Conservation (phyloP, 2,888 invertebrate species). For the Arge pagana region DNA sequence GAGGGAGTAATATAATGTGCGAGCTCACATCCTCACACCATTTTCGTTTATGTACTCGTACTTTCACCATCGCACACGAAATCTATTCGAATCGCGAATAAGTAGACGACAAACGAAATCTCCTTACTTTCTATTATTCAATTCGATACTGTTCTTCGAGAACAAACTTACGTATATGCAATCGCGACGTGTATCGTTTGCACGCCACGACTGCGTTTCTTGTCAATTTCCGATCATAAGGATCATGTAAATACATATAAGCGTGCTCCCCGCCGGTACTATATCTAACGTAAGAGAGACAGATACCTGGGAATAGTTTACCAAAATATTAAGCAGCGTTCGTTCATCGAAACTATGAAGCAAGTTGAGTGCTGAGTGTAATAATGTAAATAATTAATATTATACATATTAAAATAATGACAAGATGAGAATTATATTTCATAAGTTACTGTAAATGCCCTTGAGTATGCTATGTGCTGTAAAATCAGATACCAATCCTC, state of each 20-base stretch:
- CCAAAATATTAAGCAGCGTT: conserved; percentile 25
- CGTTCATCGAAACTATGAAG: conserved; percentile 28
- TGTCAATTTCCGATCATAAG: conserved; percentile 1
- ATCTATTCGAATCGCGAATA: conserved; percentile 24
- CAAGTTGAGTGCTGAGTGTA: conserved; percentile 41
- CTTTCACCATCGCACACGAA: conserved; percentile 22
- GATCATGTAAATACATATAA: conserved; percentile 23
- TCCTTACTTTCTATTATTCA: conserved; percentile 19
- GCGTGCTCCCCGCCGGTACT: conserved; percentile 22
- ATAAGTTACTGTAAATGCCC: too few relatives aligned
- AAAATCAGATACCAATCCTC: too few relatives aligned
- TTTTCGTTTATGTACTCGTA: conserved; percentile 34
- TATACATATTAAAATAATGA: conserved; percentile 33
- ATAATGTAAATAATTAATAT: conserved; percentile 53
- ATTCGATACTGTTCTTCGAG: neutral
- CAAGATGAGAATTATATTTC: neutral
- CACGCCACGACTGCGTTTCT: neutral
- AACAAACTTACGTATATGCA: conserved; percentile 2
- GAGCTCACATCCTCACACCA: conserved; percentile 54
- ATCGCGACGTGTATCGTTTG: conserved; percentile 9
- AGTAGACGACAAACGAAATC: conserved; percentile 30
- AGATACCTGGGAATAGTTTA: conserved; percentile 32
- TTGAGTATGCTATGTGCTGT: too few relatives aligned
- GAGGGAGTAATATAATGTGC: conserved; percentile 56
- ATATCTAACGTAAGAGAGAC: conserved; percentile 4